A percentile compares a stretch with the other conserved stretches of the same genome.
Conservation (phyloP, 2,797 vertebrate genomes). For the Etheostoma nigrum region DNA sequence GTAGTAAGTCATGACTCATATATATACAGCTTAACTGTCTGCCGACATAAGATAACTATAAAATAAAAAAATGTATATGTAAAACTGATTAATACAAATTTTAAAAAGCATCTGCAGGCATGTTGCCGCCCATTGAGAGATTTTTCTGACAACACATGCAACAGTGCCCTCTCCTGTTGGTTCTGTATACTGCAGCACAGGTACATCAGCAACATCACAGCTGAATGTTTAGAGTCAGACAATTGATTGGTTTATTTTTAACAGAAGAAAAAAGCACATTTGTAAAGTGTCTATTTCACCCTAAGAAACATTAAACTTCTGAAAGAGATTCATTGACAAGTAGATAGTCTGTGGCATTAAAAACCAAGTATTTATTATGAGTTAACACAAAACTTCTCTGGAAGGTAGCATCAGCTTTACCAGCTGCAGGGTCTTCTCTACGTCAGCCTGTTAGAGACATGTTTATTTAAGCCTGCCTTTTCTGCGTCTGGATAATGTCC, state of each 20-base stretch:
- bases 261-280: background rate
- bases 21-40: background rate
- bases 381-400: slow-evolving; percentile 8
- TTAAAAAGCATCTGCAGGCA: slow-evolving; percentile 11
- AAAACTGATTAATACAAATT: slow-evolving; percentile 32
- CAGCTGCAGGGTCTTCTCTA: slow-evolving; percentile 42
- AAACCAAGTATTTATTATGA: slow-evolving; percentile 1
- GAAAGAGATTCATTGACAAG: background rate
- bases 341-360: background rate
- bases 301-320: background rate
- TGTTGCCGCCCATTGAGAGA: background rate
- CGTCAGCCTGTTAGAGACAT: slow-evolving; percentile 60
- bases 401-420: slow-evolving; percentile 38
- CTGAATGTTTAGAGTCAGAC: background rate
- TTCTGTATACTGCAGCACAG: slow-evolving; percentile 35
- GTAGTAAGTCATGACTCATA: background rate
- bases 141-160: slow-evolving; percentile 68
- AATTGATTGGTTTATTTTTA: background rate
- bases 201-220: background rate
- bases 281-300: background rate
- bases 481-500: slow-evolving; percentile 67
- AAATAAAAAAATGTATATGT: background rate
- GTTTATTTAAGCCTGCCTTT: slow-evolving; percentile 73
- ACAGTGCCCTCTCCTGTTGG: slow-evolving; percentile 77
- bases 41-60: background rate